Base-by-base conservation (phyloP, 2,888 invertebrate genomes). In the Pasiphila rectangulata region DNA sequence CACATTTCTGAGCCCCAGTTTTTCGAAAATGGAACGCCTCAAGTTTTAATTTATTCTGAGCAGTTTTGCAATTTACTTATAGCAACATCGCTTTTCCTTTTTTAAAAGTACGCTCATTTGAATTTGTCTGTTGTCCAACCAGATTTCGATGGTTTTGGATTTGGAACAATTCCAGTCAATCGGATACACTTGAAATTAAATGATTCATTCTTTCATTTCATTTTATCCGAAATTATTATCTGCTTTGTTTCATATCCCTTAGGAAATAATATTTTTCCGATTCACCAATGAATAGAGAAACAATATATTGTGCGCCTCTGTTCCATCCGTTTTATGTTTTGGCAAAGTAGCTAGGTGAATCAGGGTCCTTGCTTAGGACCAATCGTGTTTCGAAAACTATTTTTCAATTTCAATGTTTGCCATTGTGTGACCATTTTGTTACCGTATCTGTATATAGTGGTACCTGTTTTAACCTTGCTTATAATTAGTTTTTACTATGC, bases 261-360 rank as follows among this genome's bases (percentile, higher is more conserved):
- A 52, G 62, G 63, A 62, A 64, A 62, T 61, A 54, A 59, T 56
- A 58, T 58, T 61, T 57, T 58, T 60, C 57, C 59, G 51, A 53
- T 51, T 55, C 48, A 53, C 61, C 61, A 59, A 62, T 59, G 57
- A 58, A 60, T 58, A 46, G 48, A 47, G 40, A 52, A 56, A 59
- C 58, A 58, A 52, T 61, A 61, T 54, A n/a, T n/a, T n/a, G 46
- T 53, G 44, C 38, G 39, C 52, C 47, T n/a, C 45, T 47, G 40
- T 36, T 25, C 47, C 46, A 51, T 54, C 42, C 46, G 36, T 46
- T 57, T 52, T 51, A 43, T 48, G 51, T 55, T 52, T 51, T 48
- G 46, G 48, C 51, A 10, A 6, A 19, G 32, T 15, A 17, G 17
- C 9, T 9, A 5, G 17, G 17, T 32, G 30, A 17, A 2, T 6